Evolutionary conservation across 2,113 vertebrate species (phyloP), one percentile per base, ranked within the genome.

Genomic region (Gymnobelideus leadbeateri): DNA sequence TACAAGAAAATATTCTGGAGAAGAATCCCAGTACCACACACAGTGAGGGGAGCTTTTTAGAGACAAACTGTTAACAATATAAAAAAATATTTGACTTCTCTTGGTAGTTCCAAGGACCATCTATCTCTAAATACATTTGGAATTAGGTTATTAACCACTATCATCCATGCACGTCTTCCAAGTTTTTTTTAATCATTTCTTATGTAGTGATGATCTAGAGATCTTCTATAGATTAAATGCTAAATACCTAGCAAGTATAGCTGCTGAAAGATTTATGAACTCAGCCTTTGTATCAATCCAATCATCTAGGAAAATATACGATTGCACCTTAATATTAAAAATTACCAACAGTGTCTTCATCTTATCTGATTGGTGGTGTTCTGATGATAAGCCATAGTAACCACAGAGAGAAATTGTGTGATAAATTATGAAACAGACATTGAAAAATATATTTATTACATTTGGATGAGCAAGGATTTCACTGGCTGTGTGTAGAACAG

Each of bases 251-350:
- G 92, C 96, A 51, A 96, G 95, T 93, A 95, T 95, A 94, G 96
- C 90, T 68, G 91, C 91, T 90, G 50, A 28, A 43, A 96, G 96
- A 98, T 97, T 96, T 96, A 98, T 97, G 91, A 94, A 84, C 68
- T 95, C 92, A 19, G 84, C 57, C 91, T 49, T 95, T 91, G 61
- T 97, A 96, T 97, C 96, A 97, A 95, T 95, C 91, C 94, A 96
- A 43, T 93, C 96, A 96, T 96, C 97, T 98, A 95, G 95, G 89
- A 97, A 97, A 97, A 97, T 96, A 90, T 91, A 97, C 51, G 93
- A 95, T 96, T 97, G 96, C 89, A 94, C 94, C 89, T 49, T 96
- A 94, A 96, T 92, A 96, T 97, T 97, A 96, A 97, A 98, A 98
- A 95, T 96, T 92, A 95, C 96, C 93, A 94, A 51, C 96, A 96